phyloP scores from a whole-genome alignment of 2,113 vertebrate genomes.

The Myrmophylax atrothorax region DNA sequence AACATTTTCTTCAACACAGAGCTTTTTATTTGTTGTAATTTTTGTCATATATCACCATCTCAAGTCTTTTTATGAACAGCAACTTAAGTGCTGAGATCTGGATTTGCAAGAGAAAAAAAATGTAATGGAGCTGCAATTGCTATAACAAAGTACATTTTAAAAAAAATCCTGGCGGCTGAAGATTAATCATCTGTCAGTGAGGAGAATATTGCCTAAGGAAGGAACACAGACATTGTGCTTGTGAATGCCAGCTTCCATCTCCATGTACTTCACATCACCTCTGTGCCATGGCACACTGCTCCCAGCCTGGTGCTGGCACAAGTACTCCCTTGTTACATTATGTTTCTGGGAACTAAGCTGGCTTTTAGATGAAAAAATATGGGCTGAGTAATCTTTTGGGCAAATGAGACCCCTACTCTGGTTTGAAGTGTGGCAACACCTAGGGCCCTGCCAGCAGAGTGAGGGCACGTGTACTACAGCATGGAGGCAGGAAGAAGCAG shows the following conservation, averaged over 20 bases:
- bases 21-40: conserved; percentile 3
- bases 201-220: background rate
- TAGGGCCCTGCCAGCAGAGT: background rate
- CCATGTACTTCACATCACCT: accelerated
- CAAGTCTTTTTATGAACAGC: background rate
- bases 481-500: background rate
- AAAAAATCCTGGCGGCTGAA: background rate
- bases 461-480: accelerated
- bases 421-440: background rate
- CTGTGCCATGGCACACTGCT: background rate
- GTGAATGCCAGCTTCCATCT: background rate
- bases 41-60: conserved; percentile 8
- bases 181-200: background rate
- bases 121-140: background rate
- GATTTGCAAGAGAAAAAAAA: background rate
- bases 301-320: background rate
- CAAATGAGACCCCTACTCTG: background rate
- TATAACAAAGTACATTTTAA: background rate
- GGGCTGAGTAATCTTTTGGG: background rate
- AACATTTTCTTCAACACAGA: conserved; percentile 31
- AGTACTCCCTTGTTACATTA: background rate
- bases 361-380: background rate
- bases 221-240: background rate
- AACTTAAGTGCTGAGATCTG: background rate
- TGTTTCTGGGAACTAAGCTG: background rate